Evolutionary conservation across 2,113 vertebrate genomes (phyloP).

Genomic region (Prionailurus viverrinus): DNA sequence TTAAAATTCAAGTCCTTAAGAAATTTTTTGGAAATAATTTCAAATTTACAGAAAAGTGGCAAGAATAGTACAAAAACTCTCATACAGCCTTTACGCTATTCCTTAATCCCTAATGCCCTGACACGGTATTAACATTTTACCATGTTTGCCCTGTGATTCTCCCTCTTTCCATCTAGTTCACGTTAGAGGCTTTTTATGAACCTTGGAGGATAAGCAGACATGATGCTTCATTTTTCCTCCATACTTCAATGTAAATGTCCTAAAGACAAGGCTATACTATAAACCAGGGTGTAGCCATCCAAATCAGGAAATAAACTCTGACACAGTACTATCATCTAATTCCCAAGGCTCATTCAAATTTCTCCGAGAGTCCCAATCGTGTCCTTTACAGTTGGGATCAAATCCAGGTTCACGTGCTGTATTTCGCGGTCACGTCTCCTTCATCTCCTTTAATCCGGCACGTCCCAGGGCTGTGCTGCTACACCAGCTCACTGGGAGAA

Average conservation of each 20-base stretch:
- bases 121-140: not conserved
- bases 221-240: not conserved
- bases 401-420: not conserved
- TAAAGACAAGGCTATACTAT: not conserved
- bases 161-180: not conserved
- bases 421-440: not conserved
- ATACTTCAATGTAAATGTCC: not conserved
- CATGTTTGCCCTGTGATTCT: not conserved
- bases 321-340: not conserved
- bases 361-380: not conserved
- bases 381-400: not conserved
- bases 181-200: not conserved
- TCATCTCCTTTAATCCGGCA: not conserved
- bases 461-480: not conserved
- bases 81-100: not conserved
- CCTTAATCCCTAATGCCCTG: not conserved
- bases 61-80: not conserved
- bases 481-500: too few species aligned
- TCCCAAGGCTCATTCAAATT: not conserved
- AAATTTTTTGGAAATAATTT: not conserved
- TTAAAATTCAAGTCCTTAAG: constrained; percentile 32
- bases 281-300: not conserved
- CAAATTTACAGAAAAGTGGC: not conserved
- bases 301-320: not conserved
- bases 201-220: not conserved